These are phyloP conservation scores for Nycticorax nycticorax DNA, from an alignment of 2,113 vertebrate species.

Conservation along the genomic window DNA sequence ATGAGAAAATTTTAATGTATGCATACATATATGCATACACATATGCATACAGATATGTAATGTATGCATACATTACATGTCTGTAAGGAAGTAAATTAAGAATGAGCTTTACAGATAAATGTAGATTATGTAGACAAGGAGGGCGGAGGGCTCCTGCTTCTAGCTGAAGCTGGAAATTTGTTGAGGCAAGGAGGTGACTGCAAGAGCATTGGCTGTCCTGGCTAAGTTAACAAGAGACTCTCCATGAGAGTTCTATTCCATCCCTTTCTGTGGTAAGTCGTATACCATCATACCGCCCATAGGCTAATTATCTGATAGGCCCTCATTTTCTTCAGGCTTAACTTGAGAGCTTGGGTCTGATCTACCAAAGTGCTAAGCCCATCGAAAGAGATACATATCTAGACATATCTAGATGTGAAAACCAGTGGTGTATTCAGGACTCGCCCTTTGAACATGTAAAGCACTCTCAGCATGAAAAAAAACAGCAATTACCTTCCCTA, in stretches of 20 bases:
- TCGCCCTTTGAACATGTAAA: neutral
- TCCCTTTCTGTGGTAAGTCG: neutral
- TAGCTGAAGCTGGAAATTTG: neutral
- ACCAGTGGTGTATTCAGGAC: neutral
- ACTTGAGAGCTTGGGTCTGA: neutral
- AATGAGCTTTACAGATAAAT: neutral
- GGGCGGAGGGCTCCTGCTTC: neutral
- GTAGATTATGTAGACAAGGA: neutral
- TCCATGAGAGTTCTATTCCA: neutral
- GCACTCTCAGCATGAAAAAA: neutral
- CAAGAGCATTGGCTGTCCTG: neutral
- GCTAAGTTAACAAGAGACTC: neutral
- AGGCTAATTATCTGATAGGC: neutral
- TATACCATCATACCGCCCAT: neutral
- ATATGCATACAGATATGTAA: too few species aligned
- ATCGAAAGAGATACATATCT: neutral
- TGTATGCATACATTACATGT: neutral
- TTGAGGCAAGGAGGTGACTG: neutral
- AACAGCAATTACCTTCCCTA: neutral
- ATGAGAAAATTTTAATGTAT: neutral
- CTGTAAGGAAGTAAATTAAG: neutral
- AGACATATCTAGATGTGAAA: neutral
- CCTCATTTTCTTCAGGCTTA: neutral
- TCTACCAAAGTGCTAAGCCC: neutral
- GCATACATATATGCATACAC: too few species aligned